phyloP scores from a whole-genome alignment of 2,797 vertebrate genomes.

The Diplodus puntazzo region DNA sequence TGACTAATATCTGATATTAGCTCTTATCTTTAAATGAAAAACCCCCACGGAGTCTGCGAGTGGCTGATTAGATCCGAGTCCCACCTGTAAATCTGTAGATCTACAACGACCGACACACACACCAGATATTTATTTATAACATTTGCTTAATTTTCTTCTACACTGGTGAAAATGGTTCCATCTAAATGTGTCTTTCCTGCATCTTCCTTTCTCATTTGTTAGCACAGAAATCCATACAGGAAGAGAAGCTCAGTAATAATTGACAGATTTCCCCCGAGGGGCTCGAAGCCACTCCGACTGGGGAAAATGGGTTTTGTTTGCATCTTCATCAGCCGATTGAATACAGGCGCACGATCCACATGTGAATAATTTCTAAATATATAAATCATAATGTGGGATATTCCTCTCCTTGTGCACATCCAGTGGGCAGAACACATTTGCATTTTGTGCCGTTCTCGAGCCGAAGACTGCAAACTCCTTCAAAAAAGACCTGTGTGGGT shows the following conservation, averaged over 20 bases:
- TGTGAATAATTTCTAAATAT: neutral
- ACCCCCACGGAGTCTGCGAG: neutral
- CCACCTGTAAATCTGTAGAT: slow-evolving; percentile 10
- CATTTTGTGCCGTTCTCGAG: slow-evolving; percentile 17
- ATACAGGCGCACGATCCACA: slow-evolving; percentile 1
- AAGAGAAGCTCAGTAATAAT: slow-evolving; percentile 3
- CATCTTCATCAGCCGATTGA: slow-evolving; percentile 7
- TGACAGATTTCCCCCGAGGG: neutral
- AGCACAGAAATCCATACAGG: neutral
- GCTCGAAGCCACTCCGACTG: neutral
- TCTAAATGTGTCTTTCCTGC: neutral
- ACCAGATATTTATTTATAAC: neutral
- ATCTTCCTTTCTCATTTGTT: neutral
- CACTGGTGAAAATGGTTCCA: neutral
- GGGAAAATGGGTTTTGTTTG: slow-evolving; percentile 1
- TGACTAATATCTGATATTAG: slow-evolving; percentile 19
- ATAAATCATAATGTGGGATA: slow-evolving; percentile 8
- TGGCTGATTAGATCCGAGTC: slow-evolving; percentile 19
- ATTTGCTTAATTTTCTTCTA: neutral
- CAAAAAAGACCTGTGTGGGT: slow-evolving; percentile 20
- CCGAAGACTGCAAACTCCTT: slow-evolving; percentile 2
- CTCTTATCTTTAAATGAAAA: slow-evolving; percentile 30
- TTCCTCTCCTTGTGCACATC: neutral
- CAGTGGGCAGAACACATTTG: slow-evolving; percentile 9
- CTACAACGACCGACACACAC: neutral